Evolutionary conservation across 2,113 vertebrate genomes (phyloP), one percentile per base, ranked within the genome.

Genomic region (Peromyscus leucopus): DNA sequence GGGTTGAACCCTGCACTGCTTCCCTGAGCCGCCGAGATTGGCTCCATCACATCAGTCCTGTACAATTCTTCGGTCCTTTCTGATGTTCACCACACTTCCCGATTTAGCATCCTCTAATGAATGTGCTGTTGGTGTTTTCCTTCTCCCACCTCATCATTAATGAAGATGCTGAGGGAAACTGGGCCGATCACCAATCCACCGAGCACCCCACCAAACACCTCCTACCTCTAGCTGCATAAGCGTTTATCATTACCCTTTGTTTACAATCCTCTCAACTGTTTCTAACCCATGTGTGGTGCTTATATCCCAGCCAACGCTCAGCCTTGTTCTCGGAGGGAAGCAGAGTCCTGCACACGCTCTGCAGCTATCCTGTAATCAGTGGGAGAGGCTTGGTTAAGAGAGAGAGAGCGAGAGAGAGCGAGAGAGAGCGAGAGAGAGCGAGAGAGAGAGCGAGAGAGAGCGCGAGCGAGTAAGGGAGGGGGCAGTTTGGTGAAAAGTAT

Each of bases 131-230:
- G 84, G 93, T 96, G 93, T 87, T 96, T 67, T 93, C 85, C 83
- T 72, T 95, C 97, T 97, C 93, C 95, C 82, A 93, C 95, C 57
- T 96, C 93, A 7, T 98, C 96, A 95, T 97, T 97, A 97, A 97
- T 98, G 84, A 96, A 96, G 89, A 94, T 90, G 74, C 67, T 80
- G 72, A 89, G 74, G 78, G 90, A 98, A 97, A 83, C 92, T 48
- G 93, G 97, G 97, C 92, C 95, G 95, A 87, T 97, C 96, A 96
- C 92, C 95, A 86, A 92, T 48, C 84, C 90, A 13, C 33, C 59
- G 61, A 80, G 93, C 93, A 93, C 89, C 91, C 96, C 83, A 33
- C 94, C 88, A 67, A 95, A 97, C 93, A 95, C 97, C 92, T 96
- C 96, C 96, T 39, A 94, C 69, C 93, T 95, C 94, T 90, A 89